Conservation (phyloP, 2,113 vertebrate genomes). For the Chaetops frenatus region DNA sequence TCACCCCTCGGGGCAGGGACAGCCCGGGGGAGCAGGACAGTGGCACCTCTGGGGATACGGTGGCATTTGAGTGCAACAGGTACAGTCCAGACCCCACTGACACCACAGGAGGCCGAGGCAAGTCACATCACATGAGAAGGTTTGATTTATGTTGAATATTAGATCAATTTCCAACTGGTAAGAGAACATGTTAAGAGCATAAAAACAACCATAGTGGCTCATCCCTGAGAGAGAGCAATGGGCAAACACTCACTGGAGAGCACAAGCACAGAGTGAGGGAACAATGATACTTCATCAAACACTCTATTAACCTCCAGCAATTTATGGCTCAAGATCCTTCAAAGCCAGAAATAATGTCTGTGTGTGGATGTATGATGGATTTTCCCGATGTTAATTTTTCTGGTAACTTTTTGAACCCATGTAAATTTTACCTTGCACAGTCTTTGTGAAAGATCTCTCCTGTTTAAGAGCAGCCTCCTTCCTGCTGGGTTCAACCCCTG, state of each 20-base stretch:
- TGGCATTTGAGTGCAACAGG: not conserved
- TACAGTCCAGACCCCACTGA: accelerated
- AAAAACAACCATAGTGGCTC: not conserved
- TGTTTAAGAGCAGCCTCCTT: not conserved
- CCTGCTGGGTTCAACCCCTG: not conserved
- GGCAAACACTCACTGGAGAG: not conserved
- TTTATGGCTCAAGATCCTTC: constrained; percentile 32
- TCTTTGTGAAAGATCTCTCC: not conserved
- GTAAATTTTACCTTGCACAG: not conserved
- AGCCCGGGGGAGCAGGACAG: accelerated
- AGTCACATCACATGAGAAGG: not conserved
- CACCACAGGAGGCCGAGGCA: not conserved
- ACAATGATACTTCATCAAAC: constrained; percentile 29
- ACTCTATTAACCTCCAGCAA: constrained; percentile 49
- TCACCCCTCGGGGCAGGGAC: not conserved
- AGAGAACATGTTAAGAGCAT: not conserved
- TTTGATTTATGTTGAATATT: not conserved
- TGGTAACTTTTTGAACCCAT: not conserved
- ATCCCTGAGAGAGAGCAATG: not conserved
- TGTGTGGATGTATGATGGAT: not conserved
- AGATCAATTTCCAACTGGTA: not conserved
- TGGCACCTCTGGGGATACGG: accelerated
- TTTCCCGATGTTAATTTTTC: constrained; percentile 11
- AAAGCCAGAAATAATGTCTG: constrained; percentile 10
- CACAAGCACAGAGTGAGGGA: not conserved